A percentile compares a stretch with the other conserved stretches of the same genome.
Evolutionary conservation across 2,888 invertebrate genomes (phyloP).

Genomic region (Piscicola geometra): DNA sequence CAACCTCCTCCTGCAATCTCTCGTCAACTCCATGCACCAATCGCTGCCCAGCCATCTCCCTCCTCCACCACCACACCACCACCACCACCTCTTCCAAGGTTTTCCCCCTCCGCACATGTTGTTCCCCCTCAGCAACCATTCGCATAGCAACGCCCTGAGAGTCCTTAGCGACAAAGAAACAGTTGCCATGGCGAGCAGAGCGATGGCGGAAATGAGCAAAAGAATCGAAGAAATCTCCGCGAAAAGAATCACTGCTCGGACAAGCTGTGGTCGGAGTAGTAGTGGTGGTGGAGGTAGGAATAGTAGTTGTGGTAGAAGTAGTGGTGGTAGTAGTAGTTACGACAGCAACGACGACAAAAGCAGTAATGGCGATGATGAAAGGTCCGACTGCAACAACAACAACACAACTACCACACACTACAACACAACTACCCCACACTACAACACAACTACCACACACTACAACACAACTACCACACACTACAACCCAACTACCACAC

Average conservation of each 20-base stretch:
- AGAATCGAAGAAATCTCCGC: conserved; percentile 24
- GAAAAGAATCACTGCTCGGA: background rate
- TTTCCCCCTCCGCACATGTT: conserved; percentile 10
- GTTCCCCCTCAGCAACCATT: background rate
- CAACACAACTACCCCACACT: too few relatives aligned
- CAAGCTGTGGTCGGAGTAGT: background rate
- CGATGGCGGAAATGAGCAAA: conserved; percentile 32
- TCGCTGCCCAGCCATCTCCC: background rate
- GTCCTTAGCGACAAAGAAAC: conserved; percentile 11
- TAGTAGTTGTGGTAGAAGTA: background rate
- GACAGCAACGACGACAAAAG: background rate
- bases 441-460: too few relatives aligned
- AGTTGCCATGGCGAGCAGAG: conserved; percentile 27
- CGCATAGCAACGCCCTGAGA: conserved; percentile 7
- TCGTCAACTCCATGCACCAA: background rate
- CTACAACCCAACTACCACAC: too few relatives aligned
- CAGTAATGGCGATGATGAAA: background rate
- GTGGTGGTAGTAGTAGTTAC: background rate
- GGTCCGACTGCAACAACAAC: background rate
- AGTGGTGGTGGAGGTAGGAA: background rate
- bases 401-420: background rate
- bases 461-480: background rate
- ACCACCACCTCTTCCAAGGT: background rate
- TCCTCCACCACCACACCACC: too few relatives aligned
- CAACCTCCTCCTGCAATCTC: conserved; percentile 2